Evolutionary conservation across 1,140 invertebrate genomes (phyloP).

Genomic region (Drosophila parvula): DNA sequence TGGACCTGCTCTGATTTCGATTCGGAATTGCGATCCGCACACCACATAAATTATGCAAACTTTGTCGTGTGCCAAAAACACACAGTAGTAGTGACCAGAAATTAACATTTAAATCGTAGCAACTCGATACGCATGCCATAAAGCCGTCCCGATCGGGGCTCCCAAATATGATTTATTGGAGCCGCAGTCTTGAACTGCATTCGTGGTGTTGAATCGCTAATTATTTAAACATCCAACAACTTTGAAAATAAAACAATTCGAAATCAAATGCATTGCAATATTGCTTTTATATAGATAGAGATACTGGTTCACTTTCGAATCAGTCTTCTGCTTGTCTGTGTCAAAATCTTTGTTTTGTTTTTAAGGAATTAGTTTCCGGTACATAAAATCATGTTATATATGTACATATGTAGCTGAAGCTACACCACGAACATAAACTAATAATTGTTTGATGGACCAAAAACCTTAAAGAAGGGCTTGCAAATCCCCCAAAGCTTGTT

Average conservation of each 20-base stretch:
- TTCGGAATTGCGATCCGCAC: constrained; percentile 47
- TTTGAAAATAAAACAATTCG: too few species aligned
- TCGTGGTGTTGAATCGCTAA: constrained; percentile 74
- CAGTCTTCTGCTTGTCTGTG: too few species aligned
- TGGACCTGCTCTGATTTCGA: constrained; percentile 69
- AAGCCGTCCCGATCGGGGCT: constrained; percentile 60
- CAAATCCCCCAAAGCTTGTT: constrained; percentile 4
- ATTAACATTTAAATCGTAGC: constrained; percentile 74
- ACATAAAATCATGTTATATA: too few species aligned
- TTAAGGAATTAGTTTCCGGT: too few species aligned
- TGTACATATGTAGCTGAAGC: too few species aligned
- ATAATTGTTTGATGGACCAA: neutral
- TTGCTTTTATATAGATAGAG: too few species aligned
- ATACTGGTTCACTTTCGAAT: too few species aligned
- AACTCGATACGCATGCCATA: constrained; percentile 43
- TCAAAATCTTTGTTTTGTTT: too few species aligned
- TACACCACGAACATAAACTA: neutral
- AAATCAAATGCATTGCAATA: too few species aligned
- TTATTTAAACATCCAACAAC: too few species aligned
- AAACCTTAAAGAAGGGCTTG: neutral
- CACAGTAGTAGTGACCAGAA: constrained; percentile 40
- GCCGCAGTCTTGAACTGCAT: constrained; percentile 56
- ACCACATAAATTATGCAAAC: constrained; percentile 71
- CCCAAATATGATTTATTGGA: constrained; percentile 61
- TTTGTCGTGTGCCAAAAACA: constrained; percentile 76